phyloP scores from a whole-genome alignment of 2,113 vertebrate genomes.

The Otocyon megalotis region DNA sequence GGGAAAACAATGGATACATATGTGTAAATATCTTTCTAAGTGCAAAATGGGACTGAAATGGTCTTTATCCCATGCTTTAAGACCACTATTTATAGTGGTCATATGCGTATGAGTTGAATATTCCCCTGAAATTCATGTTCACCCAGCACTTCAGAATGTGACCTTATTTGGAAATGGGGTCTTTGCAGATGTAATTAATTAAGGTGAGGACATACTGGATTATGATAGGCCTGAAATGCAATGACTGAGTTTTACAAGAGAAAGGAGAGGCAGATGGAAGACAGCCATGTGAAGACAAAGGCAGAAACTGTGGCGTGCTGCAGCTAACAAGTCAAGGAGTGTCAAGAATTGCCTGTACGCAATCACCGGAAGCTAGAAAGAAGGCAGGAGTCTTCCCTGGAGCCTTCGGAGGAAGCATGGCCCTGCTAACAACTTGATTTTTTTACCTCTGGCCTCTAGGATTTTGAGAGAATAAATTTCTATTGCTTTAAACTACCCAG shows the following conservation, averaged over 20 bases:
- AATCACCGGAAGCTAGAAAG: background rate
- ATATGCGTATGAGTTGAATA: background rate
- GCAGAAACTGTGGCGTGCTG: background rate
- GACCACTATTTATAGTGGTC: background rate
- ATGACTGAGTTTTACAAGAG: background rate
- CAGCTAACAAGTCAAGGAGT: background rate
- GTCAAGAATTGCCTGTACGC: background rate
- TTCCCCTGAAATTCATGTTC: background rate
- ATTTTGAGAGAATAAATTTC: background rate
- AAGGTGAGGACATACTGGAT: background rate
- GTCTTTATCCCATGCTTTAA: background rate
- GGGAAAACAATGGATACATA: background rate
- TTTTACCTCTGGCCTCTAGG: background rate
- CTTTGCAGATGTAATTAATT: background rate
- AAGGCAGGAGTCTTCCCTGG: background rate
- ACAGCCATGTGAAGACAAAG: background rate
- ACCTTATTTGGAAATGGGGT: background rate
- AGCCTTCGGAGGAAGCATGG: background rate
- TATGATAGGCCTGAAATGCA: background rate
- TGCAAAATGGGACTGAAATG: background rate
- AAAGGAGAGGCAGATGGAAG: background rate
- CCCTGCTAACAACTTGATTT: too few species aligned
- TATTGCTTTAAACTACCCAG: background rate
- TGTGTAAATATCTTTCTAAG: background rate
- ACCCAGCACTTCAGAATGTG: background rate